These are phyloP conservation scores for Papilio dardanus DNA, from an alignment of 1,140 invertebrate species.

Conservation along the genomic window DNA sequence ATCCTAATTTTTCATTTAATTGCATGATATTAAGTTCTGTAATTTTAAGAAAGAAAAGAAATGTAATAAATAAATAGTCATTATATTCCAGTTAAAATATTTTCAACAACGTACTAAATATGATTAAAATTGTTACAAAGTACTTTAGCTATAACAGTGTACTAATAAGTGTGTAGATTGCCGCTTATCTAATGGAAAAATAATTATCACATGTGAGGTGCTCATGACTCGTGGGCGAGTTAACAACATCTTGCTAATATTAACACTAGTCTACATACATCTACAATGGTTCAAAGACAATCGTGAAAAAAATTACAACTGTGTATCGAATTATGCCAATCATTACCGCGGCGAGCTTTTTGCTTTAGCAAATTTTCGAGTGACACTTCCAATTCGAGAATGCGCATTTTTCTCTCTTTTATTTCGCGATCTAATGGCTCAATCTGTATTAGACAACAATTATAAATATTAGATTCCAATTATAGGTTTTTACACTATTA, in stretches of 20 bases:
- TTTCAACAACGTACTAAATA: background rate
- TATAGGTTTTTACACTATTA: background rate
- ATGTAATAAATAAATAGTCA: background rate
- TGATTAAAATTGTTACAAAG: conserved; percentile 6
- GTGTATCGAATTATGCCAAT: conserved; percentile 46
- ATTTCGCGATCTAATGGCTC: conserved; percentile 92
- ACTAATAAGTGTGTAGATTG: conserved; percentile 17
- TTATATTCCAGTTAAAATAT: background rate
- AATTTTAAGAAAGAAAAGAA: conserved; percentile 47
- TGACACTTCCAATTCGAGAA: conserved; percentile 89
- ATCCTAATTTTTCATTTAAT: conserved; percentile 88
- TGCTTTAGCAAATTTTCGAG: conserved; percentile 87
- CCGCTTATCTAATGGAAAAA: conserved; percentile 11
- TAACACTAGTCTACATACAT: conserved; percentile 42
- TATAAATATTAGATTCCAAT: conserved; percentile 35
- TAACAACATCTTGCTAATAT: conserved; percentile 40
- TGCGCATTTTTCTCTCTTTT: conserved; percentile 90
- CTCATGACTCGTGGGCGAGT: background rate
- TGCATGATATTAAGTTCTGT: conserved; percentile 89
- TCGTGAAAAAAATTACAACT: conserved; percentile 78
- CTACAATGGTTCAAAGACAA: conserved; percentile 30
- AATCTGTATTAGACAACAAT: conserved; percentile 85
- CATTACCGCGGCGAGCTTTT: conserved; percentile 83
- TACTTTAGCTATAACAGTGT: background rate
- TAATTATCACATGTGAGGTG: conserved; percentile 9